Base-by-base conservation (phyloP, 2,797 vertebrate genomes). In the Salmo trutta region DNA sequence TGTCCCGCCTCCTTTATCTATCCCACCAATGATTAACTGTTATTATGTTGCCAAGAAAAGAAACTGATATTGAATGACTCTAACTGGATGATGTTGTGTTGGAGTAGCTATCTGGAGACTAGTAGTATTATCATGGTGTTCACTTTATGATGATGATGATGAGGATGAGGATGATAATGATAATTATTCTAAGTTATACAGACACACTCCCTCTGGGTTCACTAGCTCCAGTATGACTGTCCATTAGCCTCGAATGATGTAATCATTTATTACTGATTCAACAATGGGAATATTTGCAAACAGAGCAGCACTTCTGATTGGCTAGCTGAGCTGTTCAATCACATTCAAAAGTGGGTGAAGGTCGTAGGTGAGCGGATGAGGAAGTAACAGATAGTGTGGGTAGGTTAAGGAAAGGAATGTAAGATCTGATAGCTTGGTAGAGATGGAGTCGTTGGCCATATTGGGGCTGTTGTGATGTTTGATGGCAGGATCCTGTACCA, bases 31-130 rank as follows among this genome's bases (percentile, higher is more conserved):
- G 71, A 24, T 64, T 62, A 2, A 56, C 54, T 27, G 17, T 59
- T 31, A 36, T 8, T 31, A 19, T 33, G 29, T n/a, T 29, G 27
- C 8, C 5, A n/a, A 54, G 33, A 76, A 86, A 95, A 94, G 89
- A 94, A 94, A 66, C 74, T 64, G 71, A 15, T 66, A 69, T 51
- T n/a, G 47, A 69, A 64, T 21, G 67, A 75, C 54, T 47, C 71
- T 69, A 73, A 72, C 70, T 36, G 29, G 73, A 71, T 33, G 31
- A 33, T 33, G 4, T 4, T 33, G 3, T 36, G 5, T 36, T 5
- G 36, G 36, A 41, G 36, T 41, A 41, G 8, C 36, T 7, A 41
- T 0, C 59, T 1, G 7, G n/a, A 62, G 56, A 62, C 2, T 24
- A 62, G 41, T 73, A 76, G 70, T 68, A 71, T 41, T 73, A 52